Conservation (phyloP, 2,113 vertebrate species). For the Hirundichthys speculiger region DNA sequence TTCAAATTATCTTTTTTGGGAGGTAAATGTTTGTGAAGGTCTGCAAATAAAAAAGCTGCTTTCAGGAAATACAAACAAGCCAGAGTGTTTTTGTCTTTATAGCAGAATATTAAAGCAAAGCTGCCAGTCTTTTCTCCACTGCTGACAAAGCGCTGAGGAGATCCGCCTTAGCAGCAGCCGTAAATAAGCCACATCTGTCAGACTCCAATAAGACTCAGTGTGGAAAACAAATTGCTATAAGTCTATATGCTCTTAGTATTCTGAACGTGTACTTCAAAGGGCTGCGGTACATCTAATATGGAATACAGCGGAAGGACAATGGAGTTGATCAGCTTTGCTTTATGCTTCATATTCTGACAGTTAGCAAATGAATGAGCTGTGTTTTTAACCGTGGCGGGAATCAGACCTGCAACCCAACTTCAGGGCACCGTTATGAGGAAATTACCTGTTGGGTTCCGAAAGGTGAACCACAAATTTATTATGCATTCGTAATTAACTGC, state of each 20-base stretch:
- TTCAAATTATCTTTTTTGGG: too few species aligned
- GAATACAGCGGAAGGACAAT: background rate
- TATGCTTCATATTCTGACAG: conserved; percentile 20
- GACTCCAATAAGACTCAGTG: background rate
- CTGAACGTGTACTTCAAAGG: background rate
- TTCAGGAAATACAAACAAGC: background rate
- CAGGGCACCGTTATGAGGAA: background rate
- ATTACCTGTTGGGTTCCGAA: background rate
- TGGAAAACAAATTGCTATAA: conserved; percentile 5
- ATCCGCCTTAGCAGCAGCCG: background rate
- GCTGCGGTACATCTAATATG: background rate
- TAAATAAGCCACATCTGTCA: conserved; percentile 17
- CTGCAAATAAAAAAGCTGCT: background rate
- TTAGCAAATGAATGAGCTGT: too few species aligned
- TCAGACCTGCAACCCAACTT: conserved; percentile 13
- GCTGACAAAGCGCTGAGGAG: conserved; percentile 2
- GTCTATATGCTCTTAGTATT: background rate
- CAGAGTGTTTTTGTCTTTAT: background rate
- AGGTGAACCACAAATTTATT: conserved; percentile 12
- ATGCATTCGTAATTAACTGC: conserved; percentile 4
- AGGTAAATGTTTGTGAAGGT: too few species aligned
- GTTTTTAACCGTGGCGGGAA: background rate
- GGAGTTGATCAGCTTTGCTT: conserved; percentile 20
- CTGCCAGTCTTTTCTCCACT: background rate
- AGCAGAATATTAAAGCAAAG: background rate